A percentile compares a stretch with the other conserved stretches of the same genome.
Conservation (phyloP, 92 coral and sea anemone species). For the Zoanthus gigantus region DNA sequence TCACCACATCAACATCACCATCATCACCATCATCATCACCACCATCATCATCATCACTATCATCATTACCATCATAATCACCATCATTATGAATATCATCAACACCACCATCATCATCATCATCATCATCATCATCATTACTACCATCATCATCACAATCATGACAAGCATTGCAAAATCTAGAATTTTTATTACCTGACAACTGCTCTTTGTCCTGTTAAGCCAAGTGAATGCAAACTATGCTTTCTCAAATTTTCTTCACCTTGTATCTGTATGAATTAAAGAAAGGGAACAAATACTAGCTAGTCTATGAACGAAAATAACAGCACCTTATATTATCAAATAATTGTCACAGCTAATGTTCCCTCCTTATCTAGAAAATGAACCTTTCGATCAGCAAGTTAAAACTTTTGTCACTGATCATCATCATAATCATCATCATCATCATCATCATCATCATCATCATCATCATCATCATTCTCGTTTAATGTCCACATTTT, state of each 20-base stretch:
- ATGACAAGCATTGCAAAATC: not conserved
- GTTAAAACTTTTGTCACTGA: too few relatives aligned
- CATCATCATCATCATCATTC: too few relatives aligned
- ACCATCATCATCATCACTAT: not conserved
- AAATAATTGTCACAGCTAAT: too few relatives aligned
- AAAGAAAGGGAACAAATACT: not conserved
- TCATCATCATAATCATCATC: too few relatives aligned
- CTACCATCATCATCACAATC: not conserved
- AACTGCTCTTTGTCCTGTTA: slow-evolving; percentile 89
- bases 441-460: too few relatives aligned
- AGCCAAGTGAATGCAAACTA: slow-evolving; percentile 87
- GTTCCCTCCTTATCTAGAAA: too few relatives aligned
- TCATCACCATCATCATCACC: too few relatives aligned
- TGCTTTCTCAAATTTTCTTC: slow-evolving; percentile 69
- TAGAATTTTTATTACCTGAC: slow-evolving; percentile 70
- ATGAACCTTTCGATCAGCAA: too few relatives aligned
- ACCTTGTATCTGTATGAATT: slow-evolving; percentile 71
- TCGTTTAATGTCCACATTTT: too few relatives aligned
- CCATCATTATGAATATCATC: not conserved
- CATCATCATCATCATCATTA: not conserved
- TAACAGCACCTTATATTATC: too few relatives aligned
- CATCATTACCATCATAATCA: not conserved
- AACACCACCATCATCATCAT: not conserved
- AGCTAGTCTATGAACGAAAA: not conserved
- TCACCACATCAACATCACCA: too few relatives aligned